These are phyloP conservation scores for Vanacampus margaritifer DNA, from an alignment of 2,113 vertebrate species.

Conservation along the genomic window DNA sequence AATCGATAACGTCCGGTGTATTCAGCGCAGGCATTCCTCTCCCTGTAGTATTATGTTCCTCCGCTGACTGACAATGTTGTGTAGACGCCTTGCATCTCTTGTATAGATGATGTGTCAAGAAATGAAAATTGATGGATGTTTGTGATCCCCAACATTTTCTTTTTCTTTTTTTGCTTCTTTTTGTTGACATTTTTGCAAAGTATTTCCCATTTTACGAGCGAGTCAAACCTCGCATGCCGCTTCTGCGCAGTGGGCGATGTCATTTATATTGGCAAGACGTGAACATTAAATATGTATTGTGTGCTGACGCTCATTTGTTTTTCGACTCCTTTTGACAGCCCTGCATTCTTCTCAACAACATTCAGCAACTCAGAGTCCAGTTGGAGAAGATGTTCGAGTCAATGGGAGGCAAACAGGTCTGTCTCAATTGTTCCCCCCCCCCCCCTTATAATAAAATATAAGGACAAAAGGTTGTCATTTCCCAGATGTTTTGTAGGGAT, in stretches of 20 bases:
- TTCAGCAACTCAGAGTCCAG: slow-evolving; percentile 92
- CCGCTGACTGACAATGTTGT: slow-evolving; percentile 23
- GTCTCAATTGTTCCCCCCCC: neutral
- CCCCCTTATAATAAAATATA: neutral
- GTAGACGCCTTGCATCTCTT: slow-evolving; percentile 14
- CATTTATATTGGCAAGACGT: neutral
- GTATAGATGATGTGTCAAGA: slow-evolving; percentile 40
- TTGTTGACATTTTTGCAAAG: slow-evolving; percentile 7
- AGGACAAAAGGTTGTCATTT: no score
- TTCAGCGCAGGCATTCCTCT: slow-evolving; percentile 48
- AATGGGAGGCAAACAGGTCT: slow-evolving; percentile 97
- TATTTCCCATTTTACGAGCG: slow-evolving; percentile 16
- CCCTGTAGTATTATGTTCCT: slow-evolving; percentile 32
- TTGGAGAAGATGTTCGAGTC: slow-evolving; percentile 99
- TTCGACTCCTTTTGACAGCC: slow-evolving; percentile 71
- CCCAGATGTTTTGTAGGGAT: neutral
- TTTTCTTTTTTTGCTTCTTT: neutral
- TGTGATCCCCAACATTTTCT: slow-evolving; percentile 1
- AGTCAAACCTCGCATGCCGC: neutral
- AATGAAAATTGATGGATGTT: slow-evolving; percentile 38
- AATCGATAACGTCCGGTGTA: slow-evolving; percentile 57
- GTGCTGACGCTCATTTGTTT: slow-evolving; percentile 1
- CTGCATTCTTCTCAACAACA: slow-evolving; percentile 96
- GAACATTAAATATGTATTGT: slow-evolving; percentile 7
- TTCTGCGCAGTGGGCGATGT: neutral